Base-by-base conservation (phyloP, 1,140 invertebrate genomes). In the Leptoteleia sp. region DNA sequence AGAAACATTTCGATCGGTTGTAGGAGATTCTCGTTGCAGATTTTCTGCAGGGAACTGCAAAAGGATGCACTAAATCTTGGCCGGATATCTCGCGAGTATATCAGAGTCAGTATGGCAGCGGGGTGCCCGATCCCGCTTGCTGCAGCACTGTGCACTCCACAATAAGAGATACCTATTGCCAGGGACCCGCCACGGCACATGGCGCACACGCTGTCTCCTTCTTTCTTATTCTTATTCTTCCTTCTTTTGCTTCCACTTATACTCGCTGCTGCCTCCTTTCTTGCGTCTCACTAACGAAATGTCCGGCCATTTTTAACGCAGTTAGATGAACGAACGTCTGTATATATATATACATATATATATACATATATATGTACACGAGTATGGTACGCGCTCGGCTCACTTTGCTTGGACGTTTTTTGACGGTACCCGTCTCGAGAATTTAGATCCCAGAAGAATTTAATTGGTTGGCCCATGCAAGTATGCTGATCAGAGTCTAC, bases 21-120 rank as follows among this genome's bases (percentile, higher is more conserved):
- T 82, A 82, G 73, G 76, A 84, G 84, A 86, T 84, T 84, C 80
- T 81, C 61, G 64, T 59, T 80, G 81, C 81, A 82, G 84, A 86
- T 86, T 84, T 81, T 82, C 79, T 76, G 55, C 43, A 70, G 70
- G 59, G 31, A 55, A 75, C 62, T 76, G 67, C 71, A 71, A 73
- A 80, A 79, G 77, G 79, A 72, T 82, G 78, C 81, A 83, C 83
- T 86, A 86, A 86, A 86, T 86, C 82, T 84, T 81, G 68, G 75
- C 52, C 57, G 76, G 80, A 79, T 86, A 86, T 86, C 84, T 86
- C 68, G 65, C 65, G 79, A 71, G 82, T 83, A 86, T 83, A 86
- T 86, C 83, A 80, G 81, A 82, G 82, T 82, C 81, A 83, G 81
- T 83, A 76, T 82, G 83, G 81, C 82, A 86, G 81, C 82, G 82